Evolutionary conservation across 1,140 invertebrate genomes (phyloP).

Genomic region (Chionoecetes opilio): DNA sequence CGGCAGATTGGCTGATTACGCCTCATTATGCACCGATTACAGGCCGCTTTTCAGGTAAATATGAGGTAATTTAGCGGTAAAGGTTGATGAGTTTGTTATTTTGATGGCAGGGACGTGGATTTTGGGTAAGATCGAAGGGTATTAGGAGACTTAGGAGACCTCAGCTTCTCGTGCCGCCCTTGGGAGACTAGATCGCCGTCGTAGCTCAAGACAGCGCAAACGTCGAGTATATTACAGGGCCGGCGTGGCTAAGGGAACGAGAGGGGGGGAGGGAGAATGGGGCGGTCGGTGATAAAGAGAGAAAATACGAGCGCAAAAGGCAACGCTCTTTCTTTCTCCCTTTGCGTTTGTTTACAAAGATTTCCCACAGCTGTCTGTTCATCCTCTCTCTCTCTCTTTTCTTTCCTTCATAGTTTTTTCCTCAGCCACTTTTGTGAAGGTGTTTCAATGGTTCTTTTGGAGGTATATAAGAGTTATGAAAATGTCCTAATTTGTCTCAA

Average conservation of each 20-base stretch:
- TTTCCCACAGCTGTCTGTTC: background rate
- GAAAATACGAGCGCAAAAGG: background rate
- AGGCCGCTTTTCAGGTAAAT: background rate
- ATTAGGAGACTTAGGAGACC: background rate
- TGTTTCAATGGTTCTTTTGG: too few species aligned
- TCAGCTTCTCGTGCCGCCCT: background rate
- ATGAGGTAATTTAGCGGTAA: background rate
- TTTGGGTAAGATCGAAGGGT: background rate
- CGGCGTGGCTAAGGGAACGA: background rate
- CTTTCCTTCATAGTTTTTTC: background rate
- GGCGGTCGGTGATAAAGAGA: conserved; percentile 14
- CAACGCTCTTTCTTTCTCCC: background rate
- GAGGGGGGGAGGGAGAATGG: background rate
- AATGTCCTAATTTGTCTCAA: too few species aligned
- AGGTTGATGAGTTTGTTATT: conserved; percentile 30
- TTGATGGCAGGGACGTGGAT: background rate
- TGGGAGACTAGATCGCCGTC: too few species aligned
- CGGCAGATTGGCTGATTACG: conserved; percentile 15
- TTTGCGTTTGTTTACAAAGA: background rate
- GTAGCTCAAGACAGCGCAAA: background rate
- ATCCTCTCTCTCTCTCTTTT: conserved; percentile 12
- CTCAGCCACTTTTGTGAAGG: background rate
- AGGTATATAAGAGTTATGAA: too few species aligned
- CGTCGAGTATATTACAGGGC: conserved; percentile 18
- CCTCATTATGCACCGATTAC: conserved; percentile 27